phyloP scores from a whole-genome alignment of 2,888 invertebrate genomes.

The Uropetala carovei region DNA sequence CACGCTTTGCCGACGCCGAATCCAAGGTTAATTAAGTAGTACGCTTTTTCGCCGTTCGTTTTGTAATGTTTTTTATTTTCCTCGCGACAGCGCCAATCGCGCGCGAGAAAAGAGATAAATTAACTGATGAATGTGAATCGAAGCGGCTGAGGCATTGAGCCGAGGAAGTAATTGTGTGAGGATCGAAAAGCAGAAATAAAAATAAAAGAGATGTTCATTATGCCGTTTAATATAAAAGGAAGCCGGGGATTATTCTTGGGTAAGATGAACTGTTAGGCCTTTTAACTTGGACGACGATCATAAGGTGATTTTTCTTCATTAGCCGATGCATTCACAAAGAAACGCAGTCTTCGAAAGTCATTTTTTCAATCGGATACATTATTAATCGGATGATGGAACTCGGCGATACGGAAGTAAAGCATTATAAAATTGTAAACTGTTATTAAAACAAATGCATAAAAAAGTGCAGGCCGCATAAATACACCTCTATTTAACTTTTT shows the following conservation, averaged over 20 bases:
- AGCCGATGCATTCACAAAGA: background rate
- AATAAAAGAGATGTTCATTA: background rate
- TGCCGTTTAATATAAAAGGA: background rate
- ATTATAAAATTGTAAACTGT: too few species aligned
- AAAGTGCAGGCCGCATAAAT: too few species aligned
- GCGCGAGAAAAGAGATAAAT: background rate
- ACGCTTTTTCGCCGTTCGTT: background rate
- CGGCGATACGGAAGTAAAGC: too few species aligned
- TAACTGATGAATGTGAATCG: background rate
- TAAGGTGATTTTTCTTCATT: background rate
- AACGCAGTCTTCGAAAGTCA: background rate
- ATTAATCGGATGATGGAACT: too few species aligned
- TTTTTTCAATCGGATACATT: background rate
- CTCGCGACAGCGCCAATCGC: background rate
- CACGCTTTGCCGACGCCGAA: background rate
- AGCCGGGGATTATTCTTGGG: background rate
- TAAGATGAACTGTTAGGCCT: background rate
- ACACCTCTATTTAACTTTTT: too few species aligned
- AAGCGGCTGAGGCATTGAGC: background rate
- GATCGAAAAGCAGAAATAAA: background rate
- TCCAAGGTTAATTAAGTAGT: constrained; percentile 26
- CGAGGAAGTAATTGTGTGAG: background rate
- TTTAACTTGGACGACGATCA: background rate
- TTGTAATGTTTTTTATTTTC: background rate
- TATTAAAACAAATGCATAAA: too few species aligned